Evolutionary conservation across 1,140 invertebrate genomes (phyloP).

Genomic region (Ephestia elutella): DNA sequence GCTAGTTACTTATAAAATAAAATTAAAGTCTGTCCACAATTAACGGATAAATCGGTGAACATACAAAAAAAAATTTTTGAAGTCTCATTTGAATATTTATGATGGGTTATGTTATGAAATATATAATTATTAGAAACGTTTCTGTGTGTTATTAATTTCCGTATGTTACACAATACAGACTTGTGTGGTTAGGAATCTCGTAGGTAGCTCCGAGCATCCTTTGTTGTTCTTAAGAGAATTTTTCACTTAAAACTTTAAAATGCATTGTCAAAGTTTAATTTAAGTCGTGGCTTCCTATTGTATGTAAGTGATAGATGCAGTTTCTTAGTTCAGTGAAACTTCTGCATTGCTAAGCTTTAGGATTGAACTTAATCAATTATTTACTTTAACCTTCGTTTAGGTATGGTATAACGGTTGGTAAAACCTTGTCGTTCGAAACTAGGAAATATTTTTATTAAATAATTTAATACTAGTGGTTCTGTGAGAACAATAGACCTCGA

Average conservation of each 20-base stretch:
- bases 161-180: conserved; percentile 13
- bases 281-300: conserved; percentile 14
- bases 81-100: too few relatives aligned
- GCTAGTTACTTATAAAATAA: too few relatives aligned
- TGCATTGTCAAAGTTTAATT: conserved; percentile 30
- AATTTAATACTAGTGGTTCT: too few relatives aligned
- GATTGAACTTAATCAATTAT: not conserved
- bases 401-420: too few relatives aligned
- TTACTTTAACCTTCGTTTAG: too few relatives aligned
- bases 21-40: too few relatives aligned
- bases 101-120: too few relatives aligned
- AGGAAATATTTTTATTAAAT: too few relatives aligned
- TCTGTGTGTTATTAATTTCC: not conserved
- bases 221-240: conserved; percentile 26
- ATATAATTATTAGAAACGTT: not conserved
- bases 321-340: not conserved
- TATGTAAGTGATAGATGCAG: conserved; percentile 17
- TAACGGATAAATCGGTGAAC: too few relatives aligned
- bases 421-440: too few relatives aligned
- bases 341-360: not conserved
- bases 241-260: conserved; percentile 26
- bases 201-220: conserved; percentile 14
- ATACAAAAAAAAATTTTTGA: too few relatives aligned
- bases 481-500: too few relatives aligned
- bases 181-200: conserved; percentile 18